Evolutionary conservation across 2,888 invertebrate species (phyloP).

Genomic region (Monoplex corrugatus): DNA sequence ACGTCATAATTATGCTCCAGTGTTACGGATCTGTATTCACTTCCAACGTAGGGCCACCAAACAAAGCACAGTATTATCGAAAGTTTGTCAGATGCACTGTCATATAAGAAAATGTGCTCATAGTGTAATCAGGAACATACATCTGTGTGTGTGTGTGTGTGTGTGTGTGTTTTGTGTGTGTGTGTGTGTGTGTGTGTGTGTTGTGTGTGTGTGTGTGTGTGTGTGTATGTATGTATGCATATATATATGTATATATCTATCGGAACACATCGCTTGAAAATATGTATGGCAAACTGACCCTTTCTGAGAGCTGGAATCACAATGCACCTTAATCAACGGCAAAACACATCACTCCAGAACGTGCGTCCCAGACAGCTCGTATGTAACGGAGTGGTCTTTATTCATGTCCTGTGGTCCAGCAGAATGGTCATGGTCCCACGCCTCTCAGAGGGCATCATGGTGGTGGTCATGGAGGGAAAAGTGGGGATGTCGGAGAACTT

Average conservation of each 20-base stretch:
- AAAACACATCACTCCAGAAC: neutral
- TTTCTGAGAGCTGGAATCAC: too few relatives aligned
- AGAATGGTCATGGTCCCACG: constrained; percentile 71
- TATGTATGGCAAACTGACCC: too few relatives aligned
- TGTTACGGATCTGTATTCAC: too few relatives aligned
- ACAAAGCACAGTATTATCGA: too few relatives aligned
- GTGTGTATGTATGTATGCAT: neutral
- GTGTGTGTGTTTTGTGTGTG: neutral
- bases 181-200: neutral
- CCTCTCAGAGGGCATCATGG: constrained; percentile 66
- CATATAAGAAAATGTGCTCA: too few relatives aligned
- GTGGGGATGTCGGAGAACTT: constrained; percentile 58
- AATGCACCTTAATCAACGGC: too few relatives aligned
- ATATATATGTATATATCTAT: neutral
- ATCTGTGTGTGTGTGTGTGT: neutral
- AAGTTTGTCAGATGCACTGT: too few relatives aligned
- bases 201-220: neutral
- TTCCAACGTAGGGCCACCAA: too few relatives aligned
- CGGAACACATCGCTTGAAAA: neutral
- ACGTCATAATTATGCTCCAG: too few relatives aligned
- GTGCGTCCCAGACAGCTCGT: too few relatives aligned
- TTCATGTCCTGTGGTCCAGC: constrained; percentile 55
- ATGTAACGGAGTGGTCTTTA: too few relatives aligned
- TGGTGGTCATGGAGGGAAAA: constrained; percentile 58
- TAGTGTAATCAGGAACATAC: too few relatives aligned